These are phyloP conservation scores for Drosophila histrio DNA, from an alignment of 2,888 invertebrate species.

Conservation along the genomic window DNA sequence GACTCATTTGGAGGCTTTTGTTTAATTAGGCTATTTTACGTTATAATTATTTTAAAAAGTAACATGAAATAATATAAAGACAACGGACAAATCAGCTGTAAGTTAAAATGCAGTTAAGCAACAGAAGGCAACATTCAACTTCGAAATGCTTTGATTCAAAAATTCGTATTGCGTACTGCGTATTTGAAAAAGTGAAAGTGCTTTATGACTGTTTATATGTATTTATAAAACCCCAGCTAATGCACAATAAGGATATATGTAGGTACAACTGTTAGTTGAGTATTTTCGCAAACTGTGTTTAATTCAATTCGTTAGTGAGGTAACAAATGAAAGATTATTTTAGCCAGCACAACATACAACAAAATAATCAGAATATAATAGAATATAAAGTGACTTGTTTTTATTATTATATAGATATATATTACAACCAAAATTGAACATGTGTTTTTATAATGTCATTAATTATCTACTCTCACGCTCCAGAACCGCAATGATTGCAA, in stretches of 20 bases:
- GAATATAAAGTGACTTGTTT: not conserved
- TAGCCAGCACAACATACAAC: not conserved
- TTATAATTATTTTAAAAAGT: not conserved
- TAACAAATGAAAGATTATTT: not conserved
- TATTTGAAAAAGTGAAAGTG: constrained; percentile 51
- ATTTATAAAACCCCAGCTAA: not conserved
- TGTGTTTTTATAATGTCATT: not conserved
- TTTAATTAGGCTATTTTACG: constrained; percentile 11
- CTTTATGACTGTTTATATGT: not conserved
- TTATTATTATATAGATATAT: not conserved
- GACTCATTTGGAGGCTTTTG: not conserved
- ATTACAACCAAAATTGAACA: not conserved
- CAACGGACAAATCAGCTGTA: constrained; percentile 11
- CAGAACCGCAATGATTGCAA: constrained; percentile 49
- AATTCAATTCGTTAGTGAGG: not conserved
- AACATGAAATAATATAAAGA: constrained; percentile 20
- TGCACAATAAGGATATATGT: not conserved
- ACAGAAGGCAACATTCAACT: not conserved
- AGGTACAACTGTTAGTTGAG: not conserved
- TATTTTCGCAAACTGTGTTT: not conserved
- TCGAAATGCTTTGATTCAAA: not conserved
- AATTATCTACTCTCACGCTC: not conserved
- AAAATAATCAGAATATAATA: not conserved
- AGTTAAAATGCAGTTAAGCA: constrained; percentile 6
- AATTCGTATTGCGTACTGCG: constrained; percentile 28